phyloP scores from a whole-genome alignment of 2,113 vertebrate species.

The Phalacrocorax aristotelis region DNA sequence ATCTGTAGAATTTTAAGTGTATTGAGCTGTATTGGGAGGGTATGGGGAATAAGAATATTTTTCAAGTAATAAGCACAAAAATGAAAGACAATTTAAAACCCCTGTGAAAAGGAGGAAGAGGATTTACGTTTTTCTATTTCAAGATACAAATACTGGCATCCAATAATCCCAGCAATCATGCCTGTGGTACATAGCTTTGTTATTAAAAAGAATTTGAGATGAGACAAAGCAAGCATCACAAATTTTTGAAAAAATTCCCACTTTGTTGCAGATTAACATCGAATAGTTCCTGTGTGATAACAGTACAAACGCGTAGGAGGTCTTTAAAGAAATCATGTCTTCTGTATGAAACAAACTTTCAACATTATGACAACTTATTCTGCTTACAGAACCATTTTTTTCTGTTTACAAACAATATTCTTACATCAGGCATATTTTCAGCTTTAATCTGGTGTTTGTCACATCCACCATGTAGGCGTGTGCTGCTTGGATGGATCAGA shows the following conservation, averaged over 20 bases:
- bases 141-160: background rate
- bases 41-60: background rate
- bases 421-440: background rate
- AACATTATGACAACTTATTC: background rate
- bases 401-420: background rate
- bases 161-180: background rate
- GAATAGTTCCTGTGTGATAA: background rate
- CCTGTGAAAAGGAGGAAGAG: background rate
- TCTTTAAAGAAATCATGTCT: background rate
- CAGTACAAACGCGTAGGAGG: background rate
- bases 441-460: background rate
- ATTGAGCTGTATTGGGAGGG: background rate
- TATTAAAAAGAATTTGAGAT: background rate
- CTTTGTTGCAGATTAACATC: background rate
- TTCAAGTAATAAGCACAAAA: background rate
- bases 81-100: background rate
- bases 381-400: background rate
- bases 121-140: background rate
- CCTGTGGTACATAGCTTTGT: background rate
- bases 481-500: background rate
- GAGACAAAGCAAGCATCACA: background rate
- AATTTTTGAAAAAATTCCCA: background rate
- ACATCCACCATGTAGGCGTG: rapidly evolving
- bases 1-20: background rate
- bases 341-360: background rate